Evolutionary conservation across 1,140 invertebrate genomes (phyloP), one percentile per base, ranked within the genome.

Genomic region (Polypedilum vanderplanki): DNA sequence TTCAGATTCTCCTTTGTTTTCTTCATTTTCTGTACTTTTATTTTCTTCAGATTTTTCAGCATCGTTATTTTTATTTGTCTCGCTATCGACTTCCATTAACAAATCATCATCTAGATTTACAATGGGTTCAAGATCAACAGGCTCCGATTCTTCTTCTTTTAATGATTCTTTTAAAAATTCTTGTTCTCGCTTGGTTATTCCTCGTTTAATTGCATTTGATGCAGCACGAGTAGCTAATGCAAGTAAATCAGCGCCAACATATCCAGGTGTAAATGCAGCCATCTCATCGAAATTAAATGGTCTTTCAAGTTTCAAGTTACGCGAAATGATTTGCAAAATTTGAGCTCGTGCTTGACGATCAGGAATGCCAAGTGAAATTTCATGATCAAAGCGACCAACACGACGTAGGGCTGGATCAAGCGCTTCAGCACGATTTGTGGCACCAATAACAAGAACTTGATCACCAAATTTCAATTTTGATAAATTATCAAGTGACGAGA

Each of bases 341-440:
- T 90, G 87, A 76, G 85, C 84, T 77, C 96, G 86, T 46, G 94
- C 89, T 79, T 90, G 86, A 76, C 92, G 87, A 80, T 97, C 90
- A 0, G 98, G 98, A 79, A 99, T 96, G 75, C 95, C 95, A 73
- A 99, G 86, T 74, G 90, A 88, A 73, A 99, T 91, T 86, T 99
- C 97, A 79, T 93, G 88, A 85, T 98, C 96, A 77, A 95, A 92
- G 64, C 97, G 88, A 17, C 96, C 96, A 57, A 96, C 92, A 79
- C 96, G 86, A 77, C 97, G 87, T 40, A 99, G 83, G 41, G 95
- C 94, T 74, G 95, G 94, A 85, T 99, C 98, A 40, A 99, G 85
- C 0, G 91, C 85, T 82, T 99, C 97, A 0, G 95, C 93, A 76
- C 93, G 88, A 83, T 96, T 98, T 75, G 98, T 99, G 8, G 98